These are phyloP conservation scores for Hartigia nigra DNA, from an alignment of 2,888 invertebrate species.

Conservation along the genomic window DNA sequence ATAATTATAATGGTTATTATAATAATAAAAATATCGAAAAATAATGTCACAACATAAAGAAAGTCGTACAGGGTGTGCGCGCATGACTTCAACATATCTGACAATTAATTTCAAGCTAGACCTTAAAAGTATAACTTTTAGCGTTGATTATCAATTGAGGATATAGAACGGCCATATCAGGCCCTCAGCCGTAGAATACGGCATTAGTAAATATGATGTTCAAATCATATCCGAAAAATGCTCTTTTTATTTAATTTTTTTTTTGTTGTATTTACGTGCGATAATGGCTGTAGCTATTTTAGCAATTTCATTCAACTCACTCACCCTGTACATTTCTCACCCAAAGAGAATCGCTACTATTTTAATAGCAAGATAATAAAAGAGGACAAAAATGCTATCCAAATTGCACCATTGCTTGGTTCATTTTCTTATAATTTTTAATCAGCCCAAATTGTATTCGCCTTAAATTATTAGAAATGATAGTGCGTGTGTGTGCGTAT, in stretches of 20 bases:
- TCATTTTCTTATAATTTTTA: neutral
- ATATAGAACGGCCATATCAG: neutral
- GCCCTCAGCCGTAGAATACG: neutral
- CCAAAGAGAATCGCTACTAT: constrained; percentile 40
- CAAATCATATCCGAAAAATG: neutral
- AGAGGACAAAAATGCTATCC: neutral
- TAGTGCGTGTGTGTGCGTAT: neutral
- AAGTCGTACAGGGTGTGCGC: neutral
- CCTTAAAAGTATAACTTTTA: neutral
- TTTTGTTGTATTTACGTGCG: neutral
- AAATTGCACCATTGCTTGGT: neutral
- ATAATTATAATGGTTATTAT: neutral
- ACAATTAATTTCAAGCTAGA: neutral
- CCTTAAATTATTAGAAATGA: neutral
- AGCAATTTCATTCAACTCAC: neutral
- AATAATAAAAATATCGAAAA: neutral
- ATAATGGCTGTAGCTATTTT: neutral
- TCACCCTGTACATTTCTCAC: constrained; percentile 33
- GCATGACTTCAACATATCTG: neutral
- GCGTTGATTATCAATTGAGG: neutral
- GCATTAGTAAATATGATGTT: neutral
- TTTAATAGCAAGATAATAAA: constrained; percentile 28
- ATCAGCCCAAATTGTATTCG: neutral
- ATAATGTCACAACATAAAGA: neutral
- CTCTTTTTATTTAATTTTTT: neutral